phyloP scores from a whole-genome alignment of 2,888 invertebrate species.

The Timema podura region DNA sequence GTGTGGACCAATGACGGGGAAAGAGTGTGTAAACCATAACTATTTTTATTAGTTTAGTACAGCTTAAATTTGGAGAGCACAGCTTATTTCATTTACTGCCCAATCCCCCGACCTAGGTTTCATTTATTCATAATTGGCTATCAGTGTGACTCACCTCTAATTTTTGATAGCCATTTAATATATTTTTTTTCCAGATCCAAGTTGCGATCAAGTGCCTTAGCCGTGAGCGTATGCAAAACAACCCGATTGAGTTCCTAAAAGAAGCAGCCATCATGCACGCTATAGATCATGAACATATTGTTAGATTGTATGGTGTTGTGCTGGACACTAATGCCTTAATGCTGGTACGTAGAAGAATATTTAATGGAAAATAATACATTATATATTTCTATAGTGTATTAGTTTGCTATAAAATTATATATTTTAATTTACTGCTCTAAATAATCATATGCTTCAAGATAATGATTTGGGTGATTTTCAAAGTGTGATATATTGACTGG shows the following conservation, averaged over 20 bases:
- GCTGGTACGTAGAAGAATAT: slow-evolving; percentile 39
- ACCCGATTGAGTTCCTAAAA: slow-evolving; percentile 94
- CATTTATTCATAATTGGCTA: too few species aligned
- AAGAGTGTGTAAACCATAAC: slow-evolving; percentile 55
- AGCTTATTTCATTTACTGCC: too few species aligned
- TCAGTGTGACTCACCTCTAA: neutral
- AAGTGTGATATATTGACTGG: too few species aligned
- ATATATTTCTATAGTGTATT: neutral
- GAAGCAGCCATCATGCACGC: slow-evolving; percentile 99
- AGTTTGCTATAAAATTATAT: too few species aligned
- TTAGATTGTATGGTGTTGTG: slow-evolving; percentile 95
- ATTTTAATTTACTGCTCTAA: too few species aligned
- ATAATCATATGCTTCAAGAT: too few species aligned
- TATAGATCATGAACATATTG: slow-evolving; percentile 95
- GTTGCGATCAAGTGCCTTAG: slow-evolving; percentile 96
- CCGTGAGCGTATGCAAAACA: slow-evolving; percentile 91
- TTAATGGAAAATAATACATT: neutral
- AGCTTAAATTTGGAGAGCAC: too few species aligned
- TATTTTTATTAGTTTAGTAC: neutral
- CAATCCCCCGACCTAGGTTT: too few species aligned
- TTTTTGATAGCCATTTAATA: neutral
- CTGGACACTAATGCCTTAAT: slow-evolving; percentile 71
- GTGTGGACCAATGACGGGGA: slow-evolving; percentile 95
- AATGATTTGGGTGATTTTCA: too few species aligned
- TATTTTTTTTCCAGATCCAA: slow-evolving; percentile 62